Base-by-base conservation (phyloP, 1,140 invertebrate genomes). In the Drosophila sucinea region DNA sequence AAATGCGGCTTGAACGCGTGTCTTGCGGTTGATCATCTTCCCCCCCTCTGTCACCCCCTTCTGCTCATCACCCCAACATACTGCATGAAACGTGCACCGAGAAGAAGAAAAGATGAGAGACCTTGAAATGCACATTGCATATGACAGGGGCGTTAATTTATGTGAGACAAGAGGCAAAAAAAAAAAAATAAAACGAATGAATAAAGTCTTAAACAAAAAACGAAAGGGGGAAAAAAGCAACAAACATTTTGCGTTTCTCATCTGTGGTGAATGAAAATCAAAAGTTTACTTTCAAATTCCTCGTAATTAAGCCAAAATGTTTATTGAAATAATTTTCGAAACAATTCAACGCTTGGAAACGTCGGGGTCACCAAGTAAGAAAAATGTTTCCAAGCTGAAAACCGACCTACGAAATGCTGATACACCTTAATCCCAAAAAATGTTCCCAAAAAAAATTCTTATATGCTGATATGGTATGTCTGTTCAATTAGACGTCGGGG, bases 71-170 rank as follows among this genome's bases (percentile, higher is more conserved):
- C 23, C 23, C 4, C 44, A 23, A 7, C 44, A 47, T 54, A 32
- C 7, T 32, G 60, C 38, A 69, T 55, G 25, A 38, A 29, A 65
- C 63, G 4, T 23, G 33, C 10, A 44, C 32, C 30, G 33, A 58
- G 44, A 82, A 54, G 63, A 40, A 17, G 27, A 57, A 54, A 51
- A 65, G 65, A 74, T 71, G 60, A 63, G 73, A 82, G 83, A 86
- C 83, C 83, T 86, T 86, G 83, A 86, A 85, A 86, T 78, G 78
- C 62, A 67, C 67, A 61, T 23, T 60, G 74, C 81, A 77, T 86
- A 86, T 86, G 83, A 87, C 84, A 86, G 83, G 79, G 84, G 83
- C 83, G 83, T 87, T 86, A 86, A 86, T 86, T 86, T 86, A 86
- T 86, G 79, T 87, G 83, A 76, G 73, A 76, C 73, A 67, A 54